These are phyloP conservation scores for Pelecanoides urinatrix DNA, from an alignment of 2,113 vertebrate genomes.

Conservation along the genomic window DNA sequence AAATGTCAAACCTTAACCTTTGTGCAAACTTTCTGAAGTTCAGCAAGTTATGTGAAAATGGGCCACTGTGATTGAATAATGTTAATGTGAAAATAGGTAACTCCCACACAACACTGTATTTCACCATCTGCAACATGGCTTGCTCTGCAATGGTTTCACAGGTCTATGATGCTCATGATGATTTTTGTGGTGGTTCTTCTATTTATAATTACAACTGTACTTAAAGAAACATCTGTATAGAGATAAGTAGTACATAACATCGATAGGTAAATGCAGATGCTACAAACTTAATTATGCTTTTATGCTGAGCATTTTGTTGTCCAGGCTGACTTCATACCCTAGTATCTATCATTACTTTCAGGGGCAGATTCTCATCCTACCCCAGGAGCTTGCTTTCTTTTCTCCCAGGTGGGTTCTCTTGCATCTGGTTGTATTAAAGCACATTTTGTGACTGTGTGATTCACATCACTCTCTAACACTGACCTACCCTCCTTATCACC, in stretches of 20 bases:
- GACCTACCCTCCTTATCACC: background rate
- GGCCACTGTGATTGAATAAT: slow-evolving; percentile 48
- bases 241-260: background rate
- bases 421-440: background rate
- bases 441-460: background rate
- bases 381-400: background rate
- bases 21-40: slow-evolving; percentile 45
- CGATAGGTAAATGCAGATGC: background rate
- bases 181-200: slow-evolving; percentile 22
- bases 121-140: background rate
- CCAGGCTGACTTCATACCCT: background rate
- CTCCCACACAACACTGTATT: slow-evolving; percentile 2
- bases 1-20: slow-evolving; percentile 59
- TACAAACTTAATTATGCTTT: background rate
- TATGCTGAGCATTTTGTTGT: background rate
- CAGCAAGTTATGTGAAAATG: slow-evolving; percentile 37
- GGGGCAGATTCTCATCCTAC: background rate
- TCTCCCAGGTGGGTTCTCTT: background rate
- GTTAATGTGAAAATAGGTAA: slow-evolving; percentile 16
- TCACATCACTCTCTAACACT: background rate
- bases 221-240: background rate
- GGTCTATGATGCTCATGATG: background rate
- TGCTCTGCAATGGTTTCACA: slow-evolving; percentile 17
- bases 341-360: background rate
- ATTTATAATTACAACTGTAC: background rate